Percentiles rank a stretch among this genome's conserved stretches.
phyloP scores from a whole-genome alignment of 2,113 vertebrate genomes.

The Pseudorasbora parva region DNA sequence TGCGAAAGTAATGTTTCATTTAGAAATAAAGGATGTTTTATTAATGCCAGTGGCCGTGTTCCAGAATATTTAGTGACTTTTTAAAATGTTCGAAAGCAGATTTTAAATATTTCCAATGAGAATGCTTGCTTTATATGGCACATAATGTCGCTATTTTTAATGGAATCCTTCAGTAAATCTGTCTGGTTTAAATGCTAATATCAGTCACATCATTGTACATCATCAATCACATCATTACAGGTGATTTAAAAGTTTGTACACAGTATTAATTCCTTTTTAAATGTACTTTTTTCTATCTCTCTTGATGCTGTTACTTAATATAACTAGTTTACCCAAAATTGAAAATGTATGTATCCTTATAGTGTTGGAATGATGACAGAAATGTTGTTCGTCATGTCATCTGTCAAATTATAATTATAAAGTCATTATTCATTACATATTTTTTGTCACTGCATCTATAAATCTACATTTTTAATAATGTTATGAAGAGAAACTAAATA shows the following conservation, averaged over 20 bases:
- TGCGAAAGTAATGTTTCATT: conserved; percentile 12
- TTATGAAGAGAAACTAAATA: background rate
- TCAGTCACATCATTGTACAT: background rate
- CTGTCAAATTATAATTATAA: background rate
- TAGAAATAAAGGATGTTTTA: conserved; percentile 7
- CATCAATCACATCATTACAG: background rate
- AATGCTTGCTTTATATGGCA: background rate
- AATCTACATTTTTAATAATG: background rate
- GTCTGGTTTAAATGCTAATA: background rate
- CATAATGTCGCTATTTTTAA: background rate
- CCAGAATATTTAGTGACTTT: background rate
- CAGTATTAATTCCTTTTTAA: background rate
- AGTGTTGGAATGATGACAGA: background rate
- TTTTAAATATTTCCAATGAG: background rate
- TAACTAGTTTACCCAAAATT: background rate
- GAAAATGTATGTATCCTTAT: background rate
- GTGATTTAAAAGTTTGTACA: background rate
- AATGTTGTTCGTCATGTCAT: background rate
- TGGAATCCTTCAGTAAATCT: background rate
- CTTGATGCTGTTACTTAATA: background rate
- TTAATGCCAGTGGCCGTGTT: background rate
- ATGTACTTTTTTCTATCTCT: background rate
- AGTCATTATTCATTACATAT: background rate
- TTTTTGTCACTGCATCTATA: background rate
- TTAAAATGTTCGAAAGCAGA: background rate